Percentiles rank a stretch among this genome's conserved stretches.
These are phyloP conservation scores for Meleagris gallopavo DNA, from an alignment of 2,113 vertebrate genomes.

Conservation along the genomic window DNA sequence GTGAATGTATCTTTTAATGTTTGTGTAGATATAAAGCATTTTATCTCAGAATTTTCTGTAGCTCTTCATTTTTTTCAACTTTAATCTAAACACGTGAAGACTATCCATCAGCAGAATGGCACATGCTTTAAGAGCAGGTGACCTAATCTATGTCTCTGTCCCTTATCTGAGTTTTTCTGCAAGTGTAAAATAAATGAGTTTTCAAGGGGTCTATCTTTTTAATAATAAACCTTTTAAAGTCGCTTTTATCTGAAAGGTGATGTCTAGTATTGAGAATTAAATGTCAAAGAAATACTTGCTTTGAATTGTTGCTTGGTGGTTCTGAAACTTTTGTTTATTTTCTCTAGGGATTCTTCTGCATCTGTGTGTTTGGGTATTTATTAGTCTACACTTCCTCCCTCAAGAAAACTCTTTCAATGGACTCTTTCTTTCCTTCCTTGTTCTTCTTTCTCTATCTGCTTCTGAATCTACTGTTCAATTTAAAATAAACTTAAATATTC, in stretches of 20 bases:
- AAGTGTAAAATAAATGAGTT: conserved; percentile 17
- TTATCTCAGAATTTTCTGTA: neutral
- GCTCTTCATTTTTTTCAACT: neutral
- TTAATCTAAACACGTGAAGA: neutral
- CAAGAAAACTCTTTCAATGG: neutral
- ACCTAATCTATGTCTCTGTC: neutral
- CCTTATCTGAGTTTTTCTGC: conserved; percentile 11
- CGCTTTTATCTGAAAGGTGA: neutral
- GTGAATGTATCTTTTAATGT: neutral
- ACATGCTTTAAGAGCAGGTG: neutral
- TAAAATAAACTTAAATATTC: neutral
- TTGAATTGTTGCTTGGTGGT: neutral
- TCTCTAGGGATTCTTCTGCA: neutral
- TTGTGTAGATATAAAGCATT: neutral
- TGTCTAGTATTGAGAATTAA: neutral
- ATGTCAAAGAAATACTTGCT: conserved; percentile 6
- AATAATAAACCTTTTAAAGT: conserved; percentile 11
- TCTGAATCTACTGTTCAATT: neutral
- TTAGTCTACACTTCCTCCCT: neutral
- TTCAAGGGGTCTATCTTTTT: neutral
- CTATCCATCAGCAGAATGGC: neutral
- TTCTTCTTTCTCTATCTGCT: neutral
- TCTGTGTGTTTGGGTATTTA: neutral
- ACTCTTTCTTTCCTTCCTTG: neutral
- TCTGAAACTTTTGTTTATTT: neutral